These are phyloP conservation scores for Phengaris alcon DNA, from an alignment of 2,888 invertebrate genomes.

Conservation along the genomic window DNA sequence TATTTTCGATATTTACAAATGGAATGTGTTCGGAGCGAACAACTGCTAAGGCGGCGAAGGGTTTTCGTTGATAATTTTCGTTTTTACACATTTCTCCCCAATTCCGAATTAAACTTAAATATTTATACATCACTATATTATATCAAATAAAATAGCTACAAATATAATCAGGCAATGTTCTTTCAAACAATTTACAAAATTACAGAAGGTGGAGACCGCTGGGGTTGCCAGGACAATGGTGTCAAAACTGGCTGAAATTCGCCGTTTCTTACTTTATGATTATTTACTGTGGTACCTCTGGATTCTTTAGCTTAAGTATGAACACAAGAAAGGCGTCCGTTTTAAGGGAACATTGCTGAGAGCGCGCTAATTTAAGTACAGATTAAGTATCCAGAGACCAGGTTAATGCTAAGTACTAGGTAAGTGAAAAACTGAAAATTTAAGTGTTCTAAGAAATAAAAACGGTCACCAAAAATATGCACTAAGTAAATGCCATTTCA, in stretches of 20 bases:
- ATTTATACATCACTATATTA: constrained; percentile 24
- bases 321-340: constrained; percentile 8
- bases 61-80: constrained; percentile 24
- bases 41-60: constrained; percentile 7
- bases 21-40: constrained; percentile 16
- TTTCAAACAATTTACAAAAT: constrained; percentile 7
- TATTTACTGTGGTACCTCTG: background rate
- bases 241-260: background rate
- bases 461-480: constrained; percentile 5
- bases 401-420: constrained; percentile 21
- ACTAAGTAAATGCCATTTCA: constrained; percentile 29
- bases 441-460: background rate
- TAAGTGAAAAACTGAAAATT: background rate
- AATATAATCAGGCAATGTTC: constrained; percentile 14
- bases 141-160: constrained; percentile 4
- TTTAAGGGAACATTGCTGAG: background rate
- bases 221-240: background rate
- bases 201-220: background rate
- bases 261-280: no score
- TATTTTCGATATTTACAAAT: constrained; percentile 8
- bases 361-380: constrained; percentile 25
- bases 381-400: constrained; percentile 18
- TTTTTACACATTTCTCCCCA: constrained; percentile 25
- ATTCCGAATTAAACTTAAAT: constrained; percentile 21
- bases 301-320: background rate